Percentiles rank a stretch among this genome's conserved stretches.
Evolutionary conservation across 2,888 invertebrate species (phyloP).

Genomic region (Pyrrhia umbra): DNA sequence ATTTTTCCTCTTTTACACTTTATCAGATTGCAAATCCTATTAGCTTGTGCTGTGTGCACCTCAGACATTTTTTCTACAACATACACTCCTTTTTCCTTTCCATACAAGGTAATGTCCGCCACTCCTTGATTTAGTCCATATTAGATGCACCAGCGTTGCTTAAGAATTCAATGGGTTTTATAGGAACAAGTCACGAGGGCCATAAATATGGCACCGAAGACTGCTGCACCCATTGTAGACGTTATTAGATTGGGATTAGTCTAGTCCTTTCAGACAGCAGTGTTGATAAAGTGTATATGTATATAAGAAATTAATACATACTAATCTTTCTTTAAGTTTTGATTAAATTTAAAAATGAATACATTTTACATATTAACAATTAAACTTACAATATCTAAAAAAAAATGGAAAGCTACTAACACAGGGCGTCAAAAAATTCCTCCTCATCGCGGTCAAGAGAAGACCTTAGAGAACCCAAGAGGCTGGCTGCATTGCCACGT

Average conservation of each 20-base stretch:
- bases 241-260: neutral
- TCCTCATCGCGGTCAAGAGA: too few relatives aligned
- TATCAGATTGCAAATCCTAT: neutral
- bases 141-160: neutral
- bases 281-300: neutral
- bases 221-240: slow-evolving; percentile 28
- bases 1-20: neutral
- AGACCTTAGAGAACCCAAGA: too few relatives aligned
- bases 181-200: slow-evolving; percentile 37
- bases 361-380: too few relatives aligned
- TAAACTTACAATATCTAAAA: too few relatives aligned
- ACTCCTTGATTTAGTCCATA: slow-evolving; percentile 3
- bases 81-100: neutral
- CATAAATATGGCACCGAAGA: slow-evolving; percentile 13
- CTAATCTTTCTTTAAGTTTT: too few relatives aligned
- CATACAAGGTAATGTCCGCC: neutral
- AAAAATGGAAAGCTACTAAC: too few relatives aligned
- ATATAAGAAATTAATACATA: too few relatives aligned
- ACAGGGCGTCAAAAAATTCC: too few relatives aligned
- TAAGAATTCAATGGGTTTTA: slow-evolving; percentile 31
- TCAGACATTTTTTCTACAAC: neutral
- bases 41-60: neutral
- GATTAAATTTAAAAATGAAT: too few relatives aligned
- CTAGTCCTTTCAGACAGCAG: neutral
- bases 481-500: too few relatives aligned